Conservation (phyloP, 2,113 vertebrate genomes). For the Nyctibius bracteatus region DNA sequence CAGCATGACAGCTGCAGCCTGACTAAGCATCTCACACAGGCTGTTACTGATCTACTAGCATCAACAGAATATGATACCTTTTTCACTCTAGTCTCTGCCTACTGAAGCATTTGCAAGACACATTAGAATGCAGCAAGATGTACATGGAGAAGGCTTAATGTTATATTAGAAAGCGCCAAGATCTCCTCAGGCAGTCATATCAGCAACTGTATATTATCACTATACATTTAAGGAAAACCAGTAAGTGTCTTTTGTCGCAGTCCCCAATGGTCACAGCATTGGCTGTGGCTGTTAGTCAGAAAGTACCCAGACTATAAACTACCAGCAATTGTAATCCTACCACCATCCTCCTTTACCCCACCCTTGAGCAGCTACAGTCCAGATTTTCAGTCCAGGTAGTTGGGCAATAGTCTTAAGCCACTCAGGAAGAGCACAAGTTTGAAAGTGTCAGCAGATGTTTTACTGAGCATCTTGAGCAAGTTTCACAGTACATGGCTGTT, state of each 20-base stretch:
- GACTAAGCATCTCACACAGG: background rate
- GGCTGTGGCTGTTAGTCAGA: background rate
- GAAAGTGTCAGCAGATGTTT: background rate
- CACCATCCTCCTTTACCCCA: background rate
- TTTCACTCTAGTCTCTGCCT: background rate
- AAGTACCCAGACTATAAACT: background rate
- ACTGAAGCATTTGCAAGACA: background rate
- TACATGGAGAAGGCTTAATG: background rate
- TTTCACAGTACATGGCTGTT: background rate
- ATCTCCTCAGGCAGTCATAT: slow-evolving; percentile 34
- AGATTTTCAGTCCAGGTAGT: background rate
- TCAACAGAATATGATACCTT: background rate
- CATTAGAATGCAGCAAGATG: slow-evolving; percentile 14
- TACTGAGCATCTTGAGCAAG: background rate
- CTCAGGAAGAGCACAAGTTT: background rate
- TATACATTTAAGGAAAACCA: background rate
- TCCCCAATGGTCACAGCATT: background rate
- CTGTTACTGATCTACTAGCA: background rate
- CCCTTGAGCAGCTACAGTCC: background rate
- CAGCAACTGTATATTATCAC: background rate
- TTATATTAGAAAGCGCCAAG: background rate
- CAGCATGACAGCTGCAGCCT: background rate
- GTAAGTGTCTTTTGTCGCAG: background rate
- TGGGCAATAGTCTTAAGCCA: background rate
- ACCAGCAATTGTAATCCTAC: background rate